Conservation (phyloP, 2,113 vertebrate species). For the Lamprologus callipterus region DNA sequence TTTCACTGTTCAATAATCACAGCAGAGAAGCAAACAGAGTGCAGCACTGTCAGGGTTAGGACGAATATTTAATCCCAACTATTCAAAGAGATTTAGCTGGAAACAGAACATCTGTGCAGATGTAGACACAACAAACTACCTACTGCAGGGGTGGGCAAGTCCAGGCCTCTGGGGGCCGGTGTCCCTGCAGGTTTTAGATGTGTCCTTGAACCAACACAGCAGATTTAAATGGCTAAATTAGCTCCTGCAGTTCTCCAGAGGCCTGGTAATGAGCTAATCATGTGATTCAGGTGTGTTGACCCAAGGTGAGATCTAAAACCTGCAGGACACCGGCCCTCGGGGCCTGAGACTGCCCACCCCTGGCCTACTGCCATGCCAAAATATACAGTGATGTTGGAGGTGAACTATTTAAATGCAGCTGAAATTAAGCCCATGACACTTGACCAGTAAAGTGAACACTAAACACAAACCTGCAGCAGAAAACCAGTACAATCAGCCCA, state of each 20-base stretch:
- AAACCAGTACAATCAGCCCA: not conserved
- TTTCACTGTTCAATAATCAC: not conserved
- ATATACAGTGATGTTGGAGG: not conserved
- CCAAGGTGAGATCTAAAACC: not conserved
- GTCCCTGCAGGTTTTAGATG: not conserved
- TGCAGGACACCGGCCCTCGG: not conserved
- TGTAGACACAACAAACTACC: not conserved
- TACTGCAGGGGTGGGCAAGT: not conserved
- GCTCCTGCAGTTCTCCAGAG: not conserved
- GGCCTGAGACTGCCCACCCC: not conserved
- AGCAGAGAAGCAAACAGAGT: not conserved
- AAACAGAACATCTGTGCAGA: not conserved
- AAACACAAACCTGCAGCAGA: not conserved
- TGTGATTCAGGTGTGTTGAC: not conserved
- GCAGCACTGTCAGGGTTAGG: not conserved
- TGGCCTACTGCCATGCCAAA: not conserved
- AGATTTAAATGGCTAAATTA: not conserved
- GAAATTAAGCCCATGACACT: not conserved
- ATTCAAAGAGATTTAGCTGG: not conserved
- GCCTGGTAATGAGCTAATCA: rapidly evolving
- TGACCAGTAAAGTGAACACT: not conserved
- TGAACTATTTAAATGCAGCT: not conserved
- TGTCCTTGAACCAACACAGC: not conserved
- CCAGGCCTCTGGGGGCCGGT: rapidly evolving
- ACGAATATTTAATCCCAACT: not conserved